phyloP scores from a whole-genome alignment of 2,888 invertebrate species.

The Hanleya hanleyi region DNA sequence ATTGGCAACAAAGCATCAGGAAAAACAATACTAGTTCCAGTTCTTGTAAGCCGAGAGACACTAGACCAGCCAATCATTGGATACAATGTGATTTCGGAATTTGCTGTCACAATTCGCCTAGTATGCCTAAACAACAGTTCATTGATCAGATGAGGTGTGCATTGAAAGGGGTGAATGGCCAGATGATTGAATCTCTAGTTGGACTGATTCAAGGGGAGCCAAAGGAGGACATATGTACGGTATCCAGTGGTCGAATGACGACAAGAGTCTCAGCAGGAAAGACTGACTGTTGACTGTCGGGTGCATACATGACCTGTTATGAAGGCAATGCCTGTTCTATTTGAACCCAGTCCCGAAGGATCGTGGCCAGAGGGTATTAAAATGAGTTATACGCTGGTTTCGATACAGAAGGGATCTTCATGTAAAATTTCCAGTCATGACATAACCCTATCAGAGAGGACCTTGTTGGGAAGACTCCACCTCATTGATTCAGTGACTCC shows the following conservation, averaged over 20 bases:
- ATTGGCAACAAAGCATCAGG: not conserved
- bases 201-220: not conserved
- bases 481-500: not conserved
- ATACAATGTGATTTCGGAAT: not conserved
- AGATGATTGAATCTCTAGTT: not conserved
- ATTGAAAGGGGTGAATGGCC: not conserved
- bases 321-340: not conserved
- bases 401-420: not conserved
- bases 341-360: not conserved
- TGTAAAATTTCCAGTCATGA: not conserved
- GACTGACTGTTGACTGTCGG: not conserved
- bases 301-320: not conserved
- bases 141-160: conserved; percentile 5
- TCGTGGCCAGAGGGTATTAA: not conserved
- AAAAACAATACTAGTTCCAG: not conserved
- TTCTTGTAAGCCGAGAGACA: not conserved
- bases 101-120: not conserved
- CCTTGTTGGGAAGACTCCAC: not conserved
- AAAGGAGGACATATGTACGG: not conserved
- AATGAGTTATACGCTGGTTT: not conserved
- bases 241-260: not conserved
- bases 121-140: not conserved
- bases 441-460: not conserved
- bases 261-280: not conserved
- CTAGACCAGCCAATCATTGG: not conserved